phyloP scores from a whole-genome alignment of 2,113 vertebrate genomes.

The Forbesichthys papilliferus region DNA sequence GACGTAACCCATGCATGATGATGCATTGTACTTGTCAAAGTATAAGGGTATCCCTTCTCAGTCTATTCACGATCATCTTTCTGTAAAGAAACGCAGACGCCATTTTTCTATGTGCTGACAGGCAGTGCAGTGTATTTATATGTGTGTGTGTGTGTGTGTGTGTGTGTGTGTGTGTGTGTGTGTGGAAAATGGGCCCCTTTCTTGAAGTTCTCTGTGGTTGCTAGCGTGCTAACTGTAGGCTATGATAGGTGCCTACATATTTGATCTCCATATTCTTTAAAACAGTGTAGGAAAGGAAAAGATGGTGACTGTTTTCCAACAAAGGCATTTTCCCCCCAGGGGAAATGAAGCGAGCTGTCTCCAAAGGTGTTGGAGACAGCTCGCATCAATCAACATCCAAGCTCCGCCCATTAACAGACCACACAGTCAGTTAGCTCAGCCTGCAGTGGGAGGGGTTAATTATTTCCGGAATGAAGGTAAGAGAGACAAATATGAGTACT shows the following conservation, averaged over 20 bases:
- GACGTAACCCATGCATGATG: neutral
- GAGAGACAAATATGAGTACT: conserved; percentile 51
- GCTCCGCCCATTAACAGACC: conserved; percentile 62
- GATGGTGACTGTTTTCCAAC: conserved; percentile 36
- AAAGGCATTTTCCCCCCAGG: conserved; percentile 36
- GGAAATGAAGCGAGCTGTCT: conserved; percentile 44
- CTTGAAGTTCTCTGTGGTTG: conserved; percentile 15
- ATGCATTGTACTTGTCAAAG: neutral
- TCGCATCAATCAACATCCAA: conserved; percentile 59
- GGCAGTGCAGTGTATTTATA: neutral
- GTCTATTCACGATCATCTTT: conserved; percentile 23
- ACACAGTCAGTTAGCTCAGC: conserved; percentile 47
- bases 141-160: conserved; percentile 4
- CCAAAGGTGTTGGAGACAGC: conserved; percentile 42
- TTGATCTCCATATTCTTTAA: conserved; percentile 19
- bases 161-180: neutral
- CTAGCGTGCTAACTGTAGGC: conserved; percentile 6
- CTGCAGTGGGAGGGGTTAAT: conserved; percentile 59
- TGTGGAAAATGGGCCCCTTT: neutral
- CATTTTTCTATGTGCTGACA: conserved; percentile 25
- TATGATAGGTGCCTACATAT: too few relatives aligned
- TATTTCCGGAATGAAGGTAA: conserved; percentile 64
- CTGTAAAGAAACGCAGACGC: neutral
- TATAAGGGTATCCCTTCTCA: neutral
- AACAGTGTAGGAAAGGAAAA: conserved; percentile 37